Conservation (phyloP, 23 tunicate species). For the Halocynthia aurantium region DNA sequence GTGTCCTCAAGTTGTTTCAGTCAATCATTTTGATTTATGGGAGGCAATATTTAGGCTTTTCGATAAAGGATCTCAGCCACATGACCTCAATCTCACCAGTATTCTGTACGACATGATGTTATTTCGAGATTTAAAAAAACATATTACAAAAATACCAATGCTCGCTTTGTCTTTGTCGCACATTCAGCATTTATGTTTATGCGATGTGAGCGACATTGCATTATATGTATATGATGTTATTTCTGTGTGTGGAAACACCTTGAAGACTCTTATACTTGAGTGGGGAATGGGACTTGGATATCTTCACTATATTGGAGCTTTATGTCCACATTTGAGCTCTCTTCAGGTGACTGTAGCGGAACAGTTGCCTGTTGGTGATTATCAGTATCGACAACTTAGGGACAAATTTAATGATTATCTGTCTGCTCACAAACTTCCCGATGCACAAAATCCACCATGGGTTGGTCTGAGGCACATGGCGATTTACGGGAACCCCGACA, state of each 20-base stretch:
- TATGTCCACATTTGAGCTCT: not conserved
- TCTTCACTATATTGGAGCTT: slow-evolving; percentile 1
- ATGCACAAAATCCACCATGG: not conserved
- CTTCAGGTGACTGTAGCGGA: not conserved
- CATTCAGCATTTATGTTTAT: slow-evolving; percentile 1
- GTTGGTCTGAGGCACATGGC: not conserved
- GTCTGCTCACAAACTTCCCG: not conserved
- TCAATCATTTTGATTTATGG: slow-evolving; percentile 1
- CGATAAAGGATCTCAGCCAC: not conserved
- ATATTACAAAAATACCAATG: too few relatives aligned
- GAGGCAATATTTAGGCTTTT: not conserved
- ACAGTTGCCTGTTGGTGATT: not conserved
- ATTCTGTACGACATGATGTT: slow-evolving; percentile 1
- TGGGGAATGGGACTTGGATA: not conserved
- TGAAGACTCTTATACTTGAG: not conserved
- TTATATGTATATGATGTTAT: not conserved
- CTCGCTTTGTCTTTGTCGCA: not conserved
- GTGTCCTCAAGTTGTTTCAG: not conserved
- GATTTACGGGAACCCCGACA: not conserved
- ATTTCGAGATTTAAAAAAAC: not conserved
- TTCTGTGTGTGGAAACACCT: slow-evolving; percentile 1
- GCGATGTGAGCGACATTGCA: not conserved
- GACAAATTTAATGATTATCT: slow-evolving; percentile 1
- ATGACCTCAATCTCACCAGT: not conserved
- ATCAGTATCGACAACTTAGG: not conserved